Percentiles rank a stretch among this genome's conserved stretches.
phyloP scores from a whole-genome alignment of 2,888 invertebrate genomes.

The Polydrusus cervinus region DNA sequence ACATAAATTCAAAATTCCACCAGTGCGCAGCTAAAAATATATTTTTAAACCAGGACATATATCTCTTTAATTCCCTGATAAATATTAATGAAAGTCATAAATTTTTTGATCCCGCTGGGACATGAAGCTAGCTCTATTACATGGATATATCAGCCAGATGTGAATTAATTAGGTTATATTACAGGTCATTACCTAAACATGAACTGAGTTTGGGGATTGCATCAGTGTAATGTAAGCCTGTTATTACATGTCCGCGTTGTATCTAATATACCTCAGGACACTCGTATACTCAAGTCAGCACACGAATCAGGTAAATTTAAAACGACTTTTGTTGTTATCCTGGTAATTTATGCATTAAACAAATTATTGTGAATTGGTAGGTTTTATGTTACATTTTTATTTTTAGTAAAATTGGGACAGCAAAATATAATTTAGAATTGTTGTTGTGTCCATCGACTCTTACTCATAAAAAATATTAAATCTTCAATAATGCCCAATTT shows the following conservation, averaged over 20 bases:
- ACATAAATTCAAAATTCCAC: constrained; percentile 5
- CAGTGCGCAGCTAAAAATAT: constrained; percentile 34
- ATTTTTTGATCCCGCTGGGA: constrained; percentile 51
- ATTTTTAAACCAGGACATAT: constrained; percentile 42
- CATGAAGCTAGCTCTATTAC: constrained; percentile 53
- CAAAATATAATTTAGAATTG: no score
- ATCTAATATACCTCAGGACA: constrained; percentile 25
- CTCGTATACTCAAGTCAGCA: constrained; percentile 4
- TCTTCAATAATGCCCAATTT: no score
- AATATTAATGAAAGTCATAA: constrained; percentile 55
- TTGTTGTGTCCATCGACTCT: no score
- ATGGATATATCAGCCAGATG: constrained; percentile 56
- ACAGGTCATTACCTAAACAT: constrained; percentile 56
- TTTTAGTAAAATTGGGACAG: no score
- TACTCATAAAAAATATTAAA: no score
- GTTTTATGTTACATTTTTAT: no score
- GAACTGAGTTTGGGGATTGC: constrained; percentile 41
- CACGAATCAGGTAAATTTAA: neutral
- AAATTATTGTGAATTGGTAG: no score
- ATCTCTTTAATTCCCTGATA: constrained; percentile 52
- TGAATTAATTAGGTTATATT: constrained; percentile 58
- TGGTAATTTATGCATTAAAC: no score
- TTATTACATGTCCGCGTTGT: constrained; percentile 29
- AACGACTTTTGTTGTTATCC: neutral
- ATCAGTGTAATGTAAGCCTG: constrained; percentile 31